These are phyloP conservation scores for Protosalanx chinensis DNA, from an alignment of 2,797 vertebrate genomes.

Conservation along the genomic window DNA sequence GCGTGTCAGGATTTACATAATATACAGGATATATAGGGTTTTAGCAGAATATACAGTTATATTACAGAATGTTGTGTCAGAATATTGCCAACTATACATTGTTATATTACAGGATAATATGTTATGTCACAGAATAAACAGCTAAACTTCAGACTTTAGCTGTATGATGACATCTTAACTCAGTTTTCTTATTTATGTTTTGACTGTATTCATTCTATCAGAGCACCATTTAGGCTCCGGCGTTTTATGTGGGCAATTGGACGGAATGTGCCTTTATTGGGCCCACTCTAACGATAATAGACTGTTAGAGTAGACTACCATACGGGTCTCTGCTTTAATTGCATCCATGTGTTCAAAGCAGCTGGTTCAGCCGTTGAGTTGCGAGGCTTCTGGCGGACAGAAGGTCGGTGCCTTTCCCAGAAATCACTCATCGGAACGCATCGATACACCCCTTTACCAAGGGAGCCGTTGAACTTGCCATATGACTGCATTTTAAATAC, in stretches of 20 bases:
- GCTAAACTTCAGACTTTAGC: no score
- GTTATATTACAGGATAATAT: no score
- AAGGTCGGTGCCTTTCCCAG: slow-evolving; percentile 50
- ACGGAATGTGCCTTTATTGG: background rate
- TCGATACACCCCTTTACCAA: slow-evolving; percentile 36
- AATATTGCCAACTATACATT: no score
- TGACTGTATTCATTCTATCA: no score
- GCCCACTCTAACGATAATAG: background rate
- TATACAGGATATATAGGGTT: no score
- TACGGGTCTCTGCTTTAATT: slow-evolving; percentile 43
- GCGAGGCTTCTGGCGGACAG: slow-evolving; percentile 44
- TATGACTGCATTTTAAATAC: background rate
- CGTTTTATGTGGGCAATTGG: background rate
- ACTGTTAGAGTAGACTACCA: background rate
- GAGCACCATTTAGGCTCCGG: background rate
- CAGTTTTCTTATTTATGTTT: no score
- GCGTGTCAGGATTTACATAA: no score
- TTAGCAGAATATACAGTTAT: no score
- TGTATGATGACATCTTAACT: no score
- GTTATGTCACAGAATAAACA: no score
- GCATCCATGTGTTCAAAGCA: slow-evolving; percentile 50
- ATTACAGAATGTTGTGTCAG: no score
- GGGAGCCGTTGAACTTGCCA: slow-evolving; percentile 32
- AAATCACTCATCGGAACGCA: slow-evolving; percentile 52
- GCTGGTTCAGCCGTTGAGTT: slow-evolving; percentile 43